phyloP scores from a whole-genome alignment of 1,140 invertebrate genomes.

The Sitobion miscanthi region DNA sequence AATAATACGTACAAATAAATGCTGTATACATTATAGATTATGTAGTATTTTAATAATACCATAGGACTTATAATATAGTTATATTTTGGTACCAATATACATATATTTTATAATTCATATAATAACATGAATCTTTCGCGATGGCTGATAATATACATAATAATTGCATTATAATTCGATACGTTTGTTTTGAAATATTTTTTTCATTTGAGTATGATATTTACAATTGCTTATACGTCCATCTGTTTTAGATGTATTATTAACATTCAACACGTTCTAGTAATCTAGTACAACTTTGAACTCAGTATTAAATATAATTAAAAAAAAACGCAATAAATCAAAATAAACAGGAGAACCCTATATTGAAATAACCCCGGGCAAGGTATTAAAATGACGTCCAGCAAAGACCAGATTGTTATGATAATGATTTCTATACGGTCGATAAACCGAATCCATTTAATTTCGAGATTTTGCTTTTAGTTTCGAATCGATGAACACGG shows the following conservation, averaged over 20 bases:
- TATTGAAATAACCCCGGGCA: background rate
- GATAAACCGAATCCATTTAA: slow-evolving; percentile 34
- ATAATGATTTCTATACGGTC: slow-evolving; percentile 29
- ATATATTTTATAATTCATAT: background rate
- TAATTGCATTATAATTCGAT: background rate
- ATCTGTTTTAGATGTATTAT: background rate
- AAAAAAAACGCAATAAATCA: background rate
- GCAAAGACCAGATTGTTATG: background rate
- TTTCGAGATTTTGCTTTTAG: slow-evolving; percentile 46
- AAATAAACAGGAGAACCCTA: slow-evolving; percentile 2
- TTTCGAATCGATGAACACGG: slow-evolving; percentile 31
- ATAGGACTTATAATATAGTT: background rate
- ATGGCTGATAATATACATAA: background rate
- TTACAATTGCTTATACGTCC: background rate
- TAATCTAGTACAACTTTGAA: background rate
- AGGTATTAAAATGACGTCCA: slow-evolving; percentile 13
- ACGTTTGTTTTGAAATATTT: slow-evolving; percentile 2
- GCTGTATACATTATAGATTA: background rate
- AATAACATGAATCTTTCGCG: background rate
- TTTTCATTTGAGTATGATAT: background rate
- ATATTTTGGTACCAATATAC: background rate
- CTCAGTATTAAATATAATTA: background rate
- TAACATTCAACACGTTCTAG: slow-evolving; percentile 6
- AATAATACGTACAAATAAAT: slow-evolving; percentile 6
- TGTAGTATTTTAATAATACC: background rate